Conservation (phyloP, 2,797 vertebrate genomes). For the Sitta carolinensis region DNA sequence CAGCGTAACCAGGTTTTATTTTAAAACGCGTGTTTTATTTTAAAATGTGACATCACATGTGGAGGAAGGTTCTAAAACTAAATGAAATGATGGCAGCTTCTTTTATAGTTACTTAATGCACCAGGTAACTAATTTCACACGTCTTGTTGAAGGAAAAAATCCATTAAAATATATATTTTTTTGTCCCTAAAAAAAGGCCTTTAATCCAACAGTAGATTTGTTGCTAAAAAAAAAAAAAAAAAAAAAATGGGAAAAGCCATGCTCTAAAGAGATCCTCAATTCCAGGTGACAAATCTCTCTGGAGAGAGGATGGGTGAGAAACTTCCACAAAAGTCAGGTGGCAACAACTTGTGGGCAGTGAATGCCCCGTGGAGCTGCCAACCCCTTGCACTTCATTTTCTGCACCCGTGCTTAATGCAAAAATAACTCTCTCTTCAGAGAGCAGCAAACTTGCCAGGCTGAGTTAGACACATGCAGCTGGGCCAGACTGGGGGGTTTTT, state of each 20-base stretch:
- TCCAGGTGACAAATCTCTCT: background rate
- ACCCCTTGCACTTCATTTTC: background rate
- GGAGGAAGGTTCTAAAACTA: conserved; percentile 48
- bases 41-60: background rate
- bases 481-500: background rate
- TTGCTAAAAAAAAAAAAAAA: background rate
- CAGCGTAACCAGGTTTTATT: conserved; percentile 57
- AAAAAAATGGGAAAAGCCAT: background rate
- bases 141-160: background rate
- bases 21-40: background rate
- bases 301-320: background rate
- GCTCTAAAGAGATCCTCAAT: background rate
- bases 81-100: conserved; percentile 7
- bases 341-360: background rate
- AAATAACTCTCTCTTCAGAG: background rate
- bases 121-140: background rate
- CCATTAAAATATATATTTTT: background rate
- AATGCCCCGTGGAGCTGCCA: background rate
- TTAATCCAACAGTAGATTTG: background rate
- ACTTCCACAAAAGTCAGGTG: background rate
- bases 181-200: accelerated
- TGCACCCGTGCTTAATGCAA: background rate
- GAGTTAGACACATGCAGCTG: background rate
- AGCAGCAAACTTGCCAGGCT: background rate
- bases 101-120: background rate